phyloP scores from a whole-genome alignment of 2,797 vertebrate genomes.

The Phrynocephalus vlangalii region DNA sequence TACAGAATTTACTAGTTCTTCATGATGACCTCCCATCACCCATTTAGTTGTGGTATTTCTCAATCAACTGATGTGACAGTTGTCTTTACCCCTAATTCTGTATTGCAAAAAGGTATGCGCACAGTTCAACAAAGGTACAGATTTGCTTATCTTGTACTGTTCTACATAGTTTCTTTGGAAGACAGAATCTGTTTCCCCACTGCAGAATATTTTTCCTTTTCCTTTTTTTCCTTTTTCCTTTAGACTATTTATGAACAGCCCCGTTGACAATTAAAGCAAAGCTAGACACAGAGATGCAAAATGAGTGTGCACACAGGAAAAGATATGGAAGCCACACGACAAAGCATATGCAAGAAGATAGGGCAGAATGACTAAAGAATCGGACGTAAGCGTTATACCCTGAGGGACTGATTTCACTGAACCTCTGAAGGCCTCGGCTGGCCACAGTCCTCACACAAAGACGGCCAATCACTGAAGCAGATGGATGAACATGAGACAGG shows the following conservation, averaged over 20 bases:
- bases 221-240: neutral
- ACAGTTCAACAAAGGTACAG: neutral
- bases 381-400: neutral
- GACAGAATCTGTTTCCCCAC: neutral
- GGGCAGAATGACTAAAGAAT: neutral
- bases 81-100: neutral
- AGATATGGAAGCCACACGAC: neutral
- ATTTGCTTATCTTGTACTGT: neutral
- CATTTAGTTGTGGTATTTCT: neutral
- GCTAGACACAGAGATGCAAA: neutral
- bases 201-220: neutral
- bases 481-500: neutral
- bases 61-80: neutral
- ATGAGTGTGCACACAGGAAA: neutral
- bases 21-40: neutral
- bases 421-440: neutral
- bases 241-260: conserved; percentile 11
- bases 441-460: neutral
- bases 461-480: conserved; percentile 5
- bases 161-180: neutral
- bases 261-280: neutral
- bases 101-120: neutral
- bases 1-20: neutral
- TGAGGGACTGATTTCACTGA: neutral
- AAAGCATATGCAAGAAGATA: neutral